Evolutionary conservation across 2,113 vertebrate genomes (phyloP).

Genomic region (Bettongia penicillata): DNA sequence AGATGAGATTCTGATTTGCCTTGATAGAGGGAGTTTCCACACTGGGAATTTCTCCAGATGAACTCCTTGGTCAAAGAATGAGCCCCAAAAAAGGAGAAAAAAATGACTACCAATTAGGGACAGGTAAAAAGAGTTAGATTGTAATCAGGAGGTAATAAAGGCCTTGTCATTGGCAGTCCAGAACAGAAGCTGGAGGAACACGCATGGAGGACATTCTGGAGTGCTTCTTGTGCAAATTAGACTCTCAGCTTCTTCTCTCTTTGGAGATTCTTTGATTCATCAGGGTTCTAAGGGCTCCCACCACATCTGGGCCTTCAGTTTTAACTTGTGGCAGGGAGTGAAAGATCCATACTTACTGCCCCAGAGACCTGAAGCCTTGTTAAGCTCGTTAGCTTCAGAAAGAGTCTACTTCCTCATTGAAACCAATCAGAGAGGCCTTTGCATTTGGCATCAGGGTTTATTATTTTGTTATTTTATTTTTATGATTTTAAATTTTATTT

Average conservation of each 20-base stretch:
- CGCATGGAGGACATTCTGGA: neutral
- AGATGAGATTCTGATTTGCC: neutral
- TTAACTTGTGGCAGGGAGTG: too few species aligned
- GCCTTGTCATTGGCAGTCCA: neutral
- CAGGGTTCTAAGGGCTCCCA: neutral
- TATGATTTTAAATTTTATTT: too few species aligned
- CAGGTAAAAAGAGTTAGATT: neutral
- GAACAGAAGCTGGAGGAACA: neutral
- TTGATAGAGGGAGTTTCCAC: neutral
- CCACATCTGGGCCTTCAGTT: neutral
- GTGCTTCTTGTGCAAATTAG: neutral
- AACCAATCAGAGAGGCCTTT: neutral
- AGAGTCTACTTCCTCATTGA: neutral
- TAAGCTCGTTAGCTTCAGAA: neutral
- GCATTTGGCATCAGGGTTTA: neutral
- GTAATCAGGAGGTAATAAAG: neutral
- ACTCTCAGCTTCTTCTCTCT: neutral
- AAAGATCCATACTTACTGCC: neutral
- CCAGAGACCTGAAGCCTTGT: neutral
- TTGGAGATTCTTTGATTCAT: neutral
- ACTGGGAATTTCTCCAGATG: neutral
- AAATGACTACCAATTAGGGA: neutral
- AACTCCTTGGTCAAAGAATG: neutral
- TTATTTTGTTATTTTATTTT: neutral
- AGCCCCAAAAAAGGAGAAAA: neutral